Conservation (phyloP, 2,797 vertebrate genomes). For the Urosaurus nigricauda region DNA sequence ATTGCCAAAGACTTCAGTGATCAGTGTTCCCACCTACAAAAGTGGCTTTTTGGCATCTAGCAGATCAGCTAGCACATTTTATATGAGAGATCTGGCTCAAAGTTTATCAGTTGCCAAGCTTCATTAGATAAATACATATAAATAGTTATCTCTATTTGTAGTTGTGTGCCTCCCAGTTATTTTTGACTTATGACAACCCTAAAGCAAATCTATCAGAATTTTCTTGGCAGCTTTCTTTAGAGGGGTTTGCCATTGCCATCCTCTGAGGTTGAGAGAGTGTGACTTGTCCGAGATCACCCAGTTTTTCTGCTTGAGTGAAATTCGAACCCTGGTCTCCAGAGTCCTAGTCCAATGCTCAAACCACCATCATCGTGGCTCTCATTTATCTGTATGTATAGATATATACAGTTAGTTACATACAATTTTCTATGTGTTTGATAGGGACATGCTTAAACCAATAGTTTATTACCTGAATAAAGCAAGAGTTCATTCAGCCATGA, state of each 20-base stretch:
- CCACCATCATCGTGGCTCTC: too few species aligned
- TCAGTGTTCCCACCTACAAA: not conserved
- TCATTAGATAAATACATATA: not conserved
- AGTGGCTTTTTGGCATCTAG: not conserved
- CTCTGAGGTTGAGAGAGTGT: too few species aligned
- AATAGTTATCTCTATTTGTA: too few species aligned
- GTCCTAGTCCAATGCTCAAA: too few species aligned
- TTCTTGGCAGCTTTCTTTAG: too few species aligned
- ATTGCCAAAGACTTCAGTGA: not conserved
- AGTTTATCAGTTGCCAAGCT: not conserved
- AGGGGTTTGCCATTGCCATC: too few species aligned
- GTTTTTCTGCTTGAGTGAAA: too few species aligned
- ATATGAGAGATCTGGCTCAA: not conserved
- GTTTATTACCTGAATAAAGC: not conserved
- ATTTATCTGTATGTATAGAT: not conserved
- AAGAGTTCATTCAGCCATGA: not conserved
- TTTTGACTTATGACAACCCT: too few species aligned
- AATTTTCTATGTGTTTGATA: not conserved
- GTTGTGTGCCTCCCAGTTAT: too few species aligned
- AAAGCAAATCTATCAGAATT: too few species aligned
- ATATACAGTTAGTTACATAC: not conserved
- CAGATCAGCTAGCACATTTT: not conserved
- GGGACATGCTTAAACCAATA: not conserved
- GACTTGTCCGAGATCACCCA: too few species aligned
- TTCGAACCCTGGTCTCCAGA: too few species aligned